Conservation (phyloP, 2,888 invertebrate genomes). For the Polia nebulosa region DNA sequence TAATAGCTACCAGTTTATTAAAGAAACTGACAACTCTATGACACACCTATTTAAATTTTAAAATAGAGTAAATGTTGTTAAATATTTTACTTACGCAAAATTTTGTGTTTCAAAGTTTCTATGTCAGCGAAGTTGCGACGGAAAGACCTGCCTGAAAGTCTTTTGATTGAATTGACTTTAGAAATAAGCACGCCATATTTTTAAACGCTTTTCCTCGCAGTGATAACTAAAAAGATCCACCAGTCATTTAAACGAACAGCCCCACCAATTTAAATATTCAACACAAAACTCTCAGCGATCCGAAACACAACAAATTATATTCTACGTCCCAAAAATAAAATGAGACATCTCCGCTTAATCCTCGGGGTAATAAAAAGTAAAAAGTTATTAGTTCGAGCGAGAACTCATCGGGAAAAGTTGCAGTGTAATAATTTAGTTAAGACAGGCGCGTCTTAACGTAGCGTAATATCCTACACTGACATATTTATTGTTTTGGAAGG, state of each 20-base stretch:
- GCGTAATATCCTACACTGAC: constrained; percentile 89
- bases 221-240: not conserved
- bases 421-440: constrained; percentile 89
- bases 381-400: constrained; percentile 86
- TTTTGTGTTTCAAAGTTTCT: not conserved
- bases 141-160: too few relatives aligned
- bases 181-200: not conserved
- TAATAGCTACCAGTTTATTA: constrained; percentile 14
- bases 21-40: not conserved
- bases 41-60: not conserved
- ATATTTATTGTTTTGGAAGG: constrained; percentile 89
- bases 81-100: not conserved
- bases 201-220: not conserved
- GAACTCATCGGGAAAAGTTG: constrained; percentile 88
- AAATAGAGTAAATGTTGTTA: too few relatives aligned
- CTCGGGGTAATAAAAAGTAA: constrained; percentile 84
- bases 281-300: constrained; percentile 36
- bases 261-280: constrained; percentile 41
- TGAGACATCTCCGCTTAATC: constrained; percentile 77
- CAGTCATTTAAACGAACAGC: constrained; percentile 17
- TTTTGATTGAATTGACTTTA: too few relatives aligned
- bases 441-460: constrained; percentile 80
- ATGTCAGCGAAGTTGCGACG: not conserved
- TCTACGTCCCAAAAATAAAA: constrained; percentile 72
- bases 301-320: constrained; percentile 60